phyloP scores from a whole-genome alignment of 1,140 invertebrate species.

The Saccostrea echinata region DNA sequence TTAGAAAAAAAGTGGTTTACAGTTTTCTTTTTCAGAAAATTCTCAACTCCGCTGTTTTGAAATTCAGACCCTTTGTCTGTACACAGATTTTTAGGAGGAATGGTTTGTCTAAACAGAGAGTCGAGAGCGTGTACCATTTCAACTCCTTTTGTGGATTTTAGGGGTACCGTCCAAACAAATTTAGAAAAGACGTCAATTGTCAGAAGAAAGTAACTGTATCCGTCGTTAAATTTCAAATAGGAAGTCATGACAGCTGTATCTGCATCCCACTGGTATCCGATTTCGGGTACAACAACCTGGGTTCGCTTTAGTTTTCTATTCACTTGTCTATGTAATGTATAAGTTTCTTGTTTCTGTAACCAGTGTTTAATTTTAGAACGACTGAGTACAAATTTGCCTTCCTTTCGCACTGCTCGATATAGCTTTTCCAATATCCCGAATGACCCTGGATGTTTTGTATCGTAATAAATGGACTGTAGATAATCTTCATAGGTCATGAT shows the following conservation, averaged over 20 bases:
- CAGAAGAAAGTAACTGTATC: conserved; percentile 48
- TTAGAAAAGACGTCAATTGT: conserved; percentile 47
- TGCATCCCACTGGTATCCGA: conserved; percentile 58
- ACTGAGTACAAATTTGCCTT: conserved; percentile 55
- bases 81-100: conserved; percentile 33
- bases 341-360: conserved; percentile 53
- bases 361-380: conserved; percentile 50
- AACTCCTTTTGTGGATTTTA: conserved; percentile 24
- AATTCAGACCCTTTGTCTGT: conserved; percentile 52
- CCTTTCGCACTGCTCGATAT: conserved; percentile 48
- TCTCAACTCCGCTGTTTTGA: conserved; percentile 1
- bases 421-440: conserved; percentile 53
- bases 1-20: conserved; percentile 36
- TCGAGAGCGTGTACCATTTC: conserved; percentile 35
- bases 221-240: conserved; percentile 50
- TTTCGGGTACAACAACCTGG: conserved; percentile 48
- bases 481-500: conserved; percentile 39
- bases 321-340: conserved; percentile 52
- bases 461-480: conserved; percentile 52
- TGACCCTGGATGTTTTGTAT: conserved; percentile 48
- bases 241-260: conserved; percentile 52
- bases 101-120: conserved; percentile 46
- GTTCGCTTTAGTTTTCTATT: conserved; percentile 42
- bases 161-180: conserved; percentile 40
- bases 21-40: neutral